Conservation (phyloP, 2,113 vertebrate genomes). For the Anthoscopus minutus region DNA sequence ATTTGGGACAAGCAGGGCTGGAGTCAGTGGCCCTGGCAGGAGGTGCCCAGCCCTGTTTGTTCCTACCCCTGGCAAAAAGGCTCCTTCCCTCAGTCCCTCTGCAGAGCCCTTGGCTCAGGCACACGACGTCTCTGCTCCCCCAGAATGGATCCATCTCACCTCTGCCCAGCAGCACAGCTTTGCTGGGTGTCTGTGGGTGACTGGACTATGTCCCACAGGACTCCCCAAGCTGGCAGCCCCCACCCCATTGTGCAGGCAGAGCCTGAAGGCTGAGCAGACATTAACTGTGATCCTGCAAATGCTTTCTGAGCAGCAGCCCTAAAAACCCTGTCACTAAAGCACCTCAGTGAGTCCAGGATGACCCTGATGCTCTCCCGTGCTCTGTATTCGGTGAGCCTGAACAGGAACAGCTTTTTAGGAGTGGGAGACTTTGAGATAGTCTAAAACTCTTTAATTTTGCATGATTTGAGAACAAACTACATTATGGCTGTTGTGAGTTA, state of each 20-base stretch:
- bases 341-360: not conserved
- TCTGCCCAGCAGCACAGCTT: rapidly evolving
- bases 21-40: rapidly evolving
- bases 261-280: not conserved
- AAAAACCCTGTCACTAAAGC: rapidly evolving
- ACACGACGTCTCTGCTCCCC: not conserved
- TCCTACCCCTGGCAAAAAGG: rapidly evolving
- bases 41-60: not conserved
- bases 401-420: not conserved
- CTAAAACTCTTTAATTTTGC: conserved; percentile 21
- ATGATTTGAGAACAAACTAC: not conserved
- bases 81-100: not conserved
- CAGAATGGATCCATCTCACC: rapidly evolving
- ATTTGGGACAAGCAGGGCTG: rapidly evolving
- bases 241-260: rapidly evolving
- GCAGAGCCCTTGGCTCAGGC: not conserved
- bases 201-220: rapidly evolving
- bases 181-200: rapidly evolving
- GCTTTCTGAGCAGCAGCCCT: not conserved
- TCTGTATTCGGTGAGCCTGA: not conserved
- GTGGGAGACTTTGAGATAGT: not conserved
- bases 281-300: not conserved
- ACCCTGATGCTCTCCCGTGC: not conserved
- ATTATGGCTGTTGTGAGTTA: not conserved
- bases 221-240: not conserved